Percentiles rank a stretch among this genome's conserved stretches.
These are phyloP conservation scores for Liparis tanakae DNA, from an alignment of 2,797 vertebrate species.

Conservation along the genomic window DNA sequence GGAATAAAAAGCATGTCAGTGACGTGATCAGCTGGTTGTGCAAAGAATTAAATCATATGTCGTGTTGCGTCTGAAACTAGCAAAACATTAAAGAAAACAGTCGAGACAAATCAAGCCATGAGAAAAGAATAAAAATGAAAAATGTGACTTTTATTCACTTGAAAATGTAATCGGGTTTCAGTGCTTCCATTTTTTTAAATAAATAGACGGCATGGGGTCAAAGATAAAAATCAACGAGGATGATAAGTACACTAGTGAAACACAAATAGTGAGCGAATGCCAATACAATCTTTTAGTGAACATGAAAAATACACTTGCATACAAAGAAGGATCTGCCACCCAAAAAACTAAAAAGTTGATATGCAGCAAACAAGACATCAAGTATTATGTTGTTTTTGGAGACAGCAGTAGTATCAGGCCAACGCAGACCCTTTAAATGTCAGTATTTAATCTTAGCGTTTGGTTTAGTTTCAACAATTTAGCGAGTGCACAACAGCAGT, in stretches of 20 bases:
- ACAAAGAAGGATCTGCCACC: conserved; percentile 80
- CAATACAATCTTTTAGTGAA: conserved; percentile 87
- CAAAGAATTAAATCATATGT: background rate
- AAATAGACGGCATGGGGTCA: conserved; percentile 90
- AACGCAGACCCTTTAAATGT: conserved; percentile 59
- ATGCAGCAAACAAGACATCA: conserved; percentile 83
- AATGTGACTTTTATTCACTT: conserved; percentile 87
- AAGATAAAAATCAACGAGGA: conserved; percentile 86
- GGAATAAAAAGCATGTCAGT: too few relatives aligned
- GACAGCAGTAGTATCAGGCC: conserved; percentile 78
- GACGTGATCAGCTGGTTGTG: too few relatives aligned
- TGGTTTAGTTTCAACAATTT: conserved; percentile 58
- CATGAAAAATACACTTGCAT: conserved; percentile 81
- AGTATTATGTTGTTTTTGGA: conserved; percentile 75
- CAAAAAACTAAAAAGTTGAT: conserved; percentile 33
- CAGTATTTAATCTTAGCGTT: conserved; percentile 65
- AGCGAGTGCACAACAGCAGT: conserved; percentile 53
- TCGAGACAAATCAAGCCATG: conserved; percentile 65
- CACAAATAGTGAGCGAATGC: conserved; percentile 83
- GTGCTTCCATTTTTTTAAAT: conserved; percentile 89
- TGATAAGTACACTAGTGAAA: conserved; percentile 86
- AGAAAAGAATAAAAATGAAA: conserved; percentile 74
- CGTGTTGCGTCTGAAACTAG: conserved; percentile 6
- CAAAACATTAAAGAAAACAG: conserved; percentile 16
- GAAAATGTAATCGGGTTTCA: conserved; percentile 89